These are phyloP conservation scores for Keiferia lycopersicella DNA, from an alignment of 2,888 invertebrate species.

Conservation along the genomic window DNA sequence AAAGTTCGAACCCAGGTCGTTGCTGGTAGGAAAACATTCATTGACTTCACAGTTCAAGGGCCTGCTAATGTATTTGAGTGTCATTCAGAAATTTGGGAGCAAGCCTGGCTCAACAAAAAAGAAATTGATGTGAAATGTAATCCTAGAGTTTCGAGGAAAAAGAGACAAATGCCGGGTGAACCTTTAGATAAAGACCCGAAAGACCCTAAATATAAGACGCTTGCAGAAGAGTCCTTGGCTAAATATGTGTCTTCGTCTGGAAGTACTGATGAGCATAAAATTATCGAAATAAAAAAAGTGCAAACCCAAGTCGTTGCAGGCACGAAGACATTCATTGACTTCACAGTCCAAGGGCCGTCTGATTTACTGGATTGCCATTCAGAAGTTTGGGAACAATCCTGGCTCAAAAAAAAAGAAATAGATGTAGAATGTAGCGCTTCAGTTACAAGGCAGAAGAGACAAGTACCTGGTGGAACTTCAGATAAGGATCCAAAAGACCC, in stretches of 20 bases:
- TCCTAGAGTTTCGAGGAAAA: neutral
- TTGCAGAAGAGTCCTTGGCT: no score
- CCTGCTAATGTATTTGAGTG: neutral
- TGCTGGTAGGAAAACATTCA: slow-evolving; percentile 34
- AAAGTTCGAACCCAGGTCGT: slow-evolving; percentile 40
- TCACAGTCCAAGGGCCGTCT: slow-evolving; percentile 26
- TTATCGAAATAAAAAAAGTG: slow-evolving; percentile 36
- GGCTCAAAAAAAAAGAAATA: neutral
- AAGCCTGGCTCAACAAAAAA: neutral
- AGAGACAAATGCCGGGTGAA: no score
- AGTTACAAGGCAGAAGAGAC: slow-evolving; percentile 15
- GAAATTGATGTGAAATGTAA: neutral
- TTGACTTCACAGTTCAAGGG: slow-evolving; percentile 35
- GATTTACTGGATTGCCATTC: neutral
- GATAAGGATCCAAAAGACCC: slow-evolving; percentile 38
- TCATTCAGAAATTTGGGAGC: neutral
- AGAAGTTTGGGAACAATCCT: neutral
- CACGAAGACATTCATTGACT: slow-evolving; percentile 34
- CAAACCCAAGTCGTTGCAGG: slow-evolving; percentile 40
- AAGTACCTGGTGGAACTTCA: slow-evolving; percentile 31
- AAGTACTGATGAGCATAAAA: slow-evolving; percentile 27
- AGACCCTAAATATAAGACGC: no score
- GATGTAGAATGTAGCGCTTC: neutral
- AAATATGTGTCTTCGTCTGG: slow-evolving; percentile 21
- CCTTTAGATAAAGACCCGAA: no score